Percentiles rank a stretch among this genome's conserved stretches.
Evolutionary conservation across 2,113 vertebrate genomes (phyloP).

Genomic region (Glareola pratincola): DNA sequence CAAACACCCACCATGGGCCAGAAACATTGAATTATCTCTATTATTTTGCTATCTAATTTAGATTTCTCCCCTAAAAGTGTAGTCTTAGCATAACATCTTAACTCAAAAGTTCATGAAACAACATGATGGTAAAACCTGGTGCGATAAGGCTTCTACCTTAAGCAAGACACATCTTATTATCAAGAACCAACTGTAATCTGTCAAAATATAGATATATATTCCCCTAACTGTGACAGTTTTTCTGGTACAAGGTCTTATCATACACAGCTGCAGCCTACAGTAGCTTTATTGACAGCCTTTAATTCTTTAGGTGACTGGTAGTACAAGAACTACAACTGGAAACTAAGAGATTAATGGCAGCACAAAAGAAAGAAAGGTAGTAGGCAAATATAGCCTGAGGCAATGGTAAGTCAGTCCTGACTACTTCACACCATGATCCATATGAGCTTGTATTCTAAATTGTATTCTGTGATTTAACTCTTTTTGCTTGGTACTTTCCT

Average conservation of each 20-base stretch:
- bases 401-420: background rate
- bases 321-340: background rate
- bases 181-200: background rate
- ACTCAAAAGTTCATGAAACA: background rate
- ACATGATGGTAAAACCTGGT: background rate
- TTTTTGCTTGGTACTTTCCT: background rate
- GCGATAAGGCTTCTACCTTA: background rate
- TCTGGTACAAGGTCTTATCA: background rate
- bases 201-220: background rate
- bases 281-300: background rate
- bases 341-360: background rate
- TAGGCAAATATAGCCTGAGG: background rate
- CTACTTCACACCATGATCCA: background rate
- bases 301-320: background rate
- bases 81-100: background rate
- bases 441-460: background rate
- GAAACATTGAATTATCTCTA: background rate
- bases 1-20: background rate
- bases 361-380: background rate
- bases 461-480: background rate
- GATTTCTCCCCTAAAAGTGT: background rate
- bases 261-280: background rate
- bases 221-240: background rate
- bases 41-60: background rate
- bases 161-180: background rate